A percentile compares a stretch with the other conserved stretches of the same genome.
Conservation (phyloP, 2,797 vertebrate genomes). For the Molossus molossus region DNA sequence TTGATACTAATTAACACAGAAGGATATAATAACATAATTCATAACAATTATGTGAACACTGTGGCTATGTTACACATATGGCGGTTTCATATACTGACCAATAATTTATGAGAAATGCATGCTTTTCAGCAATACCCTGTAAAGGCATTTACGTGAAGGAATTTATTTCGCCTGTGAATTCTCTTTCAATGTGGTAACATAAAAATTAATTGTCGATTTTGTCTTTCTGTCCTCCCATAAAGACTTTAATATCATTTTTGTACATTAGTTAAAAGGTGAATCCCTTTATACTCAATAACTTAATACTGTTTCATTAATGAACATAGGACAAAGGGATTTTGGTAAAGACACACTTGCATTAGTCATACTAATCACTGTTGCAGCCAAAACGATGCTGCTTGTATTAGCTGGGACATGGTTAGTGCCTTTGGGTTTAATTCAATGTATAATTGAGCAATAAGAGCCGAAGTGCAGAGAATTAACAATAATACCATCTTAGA, state of each 20-base stretch:
- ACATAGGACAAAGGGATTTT: neutral
- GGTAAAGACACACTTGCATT: neutral
- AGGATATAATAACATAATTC: no score
- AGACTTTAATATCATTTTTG: neutral
- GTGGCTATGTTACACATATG: neutral
- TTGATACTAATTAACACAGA: neutral
- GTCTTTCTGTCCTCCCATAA: neutral
- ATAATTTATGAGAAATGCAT: neutral
- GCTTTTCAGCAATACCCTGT: neutral
- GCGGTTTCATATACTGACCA: neutral
- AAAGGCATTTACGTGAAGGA: neutral
- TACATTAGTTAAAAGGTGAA: neutral
- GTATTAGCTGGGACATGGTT: neutral
- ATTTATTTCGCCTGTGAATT: neutral
- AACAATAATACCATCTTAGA: neutral
- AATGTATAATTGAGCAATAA: no score
- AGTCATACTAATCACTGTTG: neutral
- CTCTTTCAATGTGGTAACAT: neutral
- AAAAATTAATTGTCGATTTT: neutral
- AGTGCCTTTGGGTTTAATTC: neutral
- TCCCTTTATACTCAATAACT: neutral
- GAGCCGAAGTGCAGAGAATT: neutral
- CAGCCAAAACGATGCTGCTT: neutral
- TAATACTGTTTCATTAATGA: neutral
- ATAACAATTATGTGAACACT: neutral